Base-by-base conservation (phyloP, 2,888 invertebrate species). In the Apotomis capreana region DNA sequence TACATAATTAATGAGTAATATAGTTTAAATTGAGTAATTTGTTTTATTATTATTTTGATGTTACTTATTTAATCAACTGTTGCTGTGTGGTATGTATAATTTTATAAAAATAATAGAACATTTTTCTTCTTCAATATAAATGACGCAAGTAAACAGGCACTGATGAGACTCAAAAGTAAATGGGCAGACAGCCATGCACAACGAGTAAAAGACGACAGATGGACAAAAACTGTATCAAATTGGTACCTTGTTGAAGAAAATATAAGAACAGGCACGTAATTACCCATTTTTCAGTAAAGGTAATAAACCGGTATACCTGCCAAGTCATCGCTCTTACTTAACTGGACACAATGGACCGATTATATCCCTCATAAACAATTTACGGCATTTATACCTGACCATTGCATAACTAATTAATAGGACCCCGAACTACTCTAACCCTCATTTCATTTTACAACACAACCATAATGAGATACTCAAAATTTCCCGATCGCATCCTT, bases 361-460 rank as follows among this genome's bases (percentile, higher is more conserved):
- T 68, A 68, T 55, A 40, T n/a, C 26, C 37, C 36, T 61, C 60
- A 54, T 70, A 70, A 70, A 70, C 55, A 40, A 67, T 70, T 65
- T 60, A 57, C 55, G 60, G 40, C 5, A 51, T 36, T 46, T 58
- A 62, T 55, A 60, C 64, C 60, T 70, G 54, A 51, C 65, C 55
- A 60, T 37, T 46, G 49, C 55, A 51, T 61, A 64, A 4, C 26
- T 52, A 10, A 61, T 55, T 36, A 64, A 54, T 52, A 15, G 26
- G 9, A 12, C 44, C 26, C 10, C 58, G 12, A 63, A 49, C 37
- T 51, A 55, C 12, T 40, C 13, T 4, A 57, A 65, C 44, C 55
- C 46, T 46, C 54, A 8, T n/a, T 49, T 59, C 8, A 44, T 52
- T 54, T 59, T 44, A 65, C 36, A 46, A 55, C 49, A 51, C 3